Percentiles rank a stretch among this genome's conserved stretches.
Conservation (phyloP, 2,797 vertebrate genomes). For the Sebastes taczanowskii region DNA sequence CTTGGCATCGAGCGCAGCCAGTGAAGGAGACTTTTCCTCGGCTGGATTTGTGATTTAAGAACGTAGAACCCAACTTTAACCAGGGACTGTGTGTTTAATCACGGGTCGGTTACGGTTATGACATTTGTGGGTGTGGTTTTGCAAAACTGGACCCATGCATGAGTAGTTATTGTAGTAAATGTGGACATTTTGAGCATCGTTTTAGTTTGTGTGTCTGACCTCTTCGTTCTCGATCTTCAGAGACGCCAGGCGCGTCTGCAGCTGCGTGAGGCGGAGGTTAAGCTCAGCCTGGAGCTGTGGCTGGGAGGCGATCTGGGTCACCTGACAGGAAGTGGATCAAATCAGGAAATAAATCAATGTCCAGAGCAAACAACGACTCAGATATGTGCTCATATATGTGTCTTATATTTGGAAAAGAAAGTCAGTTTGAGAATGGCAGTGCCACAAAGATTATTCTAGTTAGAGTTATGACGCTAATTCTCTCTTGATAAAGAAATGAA, state of each 20-base stretch:
- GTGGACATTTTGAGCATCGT: background rate
- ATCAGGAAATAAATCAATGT: background rate
- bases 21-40: no score
- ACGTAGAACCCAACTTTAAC: no score
- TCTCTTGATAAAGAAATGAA: background rate
- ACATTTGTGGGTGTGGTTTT: background rate
- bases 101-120: rapidly evolving
- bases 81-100: no score
- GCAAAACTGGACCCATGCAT: background rate
- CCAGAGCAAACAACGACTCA: background rate
- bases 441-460: background rate
- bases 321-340: constrained; percentile 79
- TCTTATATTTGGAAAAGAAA: background rate
- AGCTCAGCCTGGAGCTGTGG: constrained; percentile 96
- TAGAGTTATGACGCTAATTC: background rate
- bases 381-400: background rate
- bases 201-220: constrained; percentile 79
- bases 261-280: constrained; percentile 91
- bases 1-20: no score
- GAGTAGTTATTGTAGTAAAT: background rate
- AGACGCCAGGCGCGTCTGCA: constrained; percentile 93
- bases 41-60: no score
- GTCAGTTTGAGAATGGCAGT: background rate
- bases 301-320: constrained; percentile 92
- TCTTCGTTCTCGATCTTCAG: constrained; percentile 98